Percentiles rank a stretch among this genome's conserved stretches.
These are phyloP conservation scores for Drosophila busckii DNA, from an alignment of 1,140 invertebrate species.

Conservation along the genomic window DNA sequence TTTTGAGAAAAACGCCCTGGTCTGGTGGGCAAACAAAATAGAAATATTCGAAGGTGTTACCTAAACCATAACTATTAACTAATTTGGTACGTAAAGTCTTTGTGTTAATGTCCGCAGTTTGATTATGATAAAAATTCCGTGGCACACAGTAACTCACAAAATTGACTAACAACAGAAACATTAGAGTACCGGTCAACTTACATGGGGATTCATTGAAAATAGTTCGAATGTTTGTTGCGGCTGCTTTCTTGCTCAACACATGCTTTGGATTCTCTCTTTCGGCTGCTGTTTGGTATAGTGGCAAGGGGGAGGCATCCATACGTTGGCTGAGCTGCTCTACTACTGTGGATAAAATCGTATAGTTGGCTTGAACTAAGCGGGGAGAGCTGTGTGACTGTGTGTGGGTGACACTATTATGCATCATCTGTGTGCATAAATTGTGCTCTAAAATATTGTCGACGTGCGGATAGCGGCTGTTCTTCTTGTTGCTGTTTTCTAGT, in stretches of 20 bases:
- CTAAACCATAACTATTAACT: slow-evolving; percentile 74
- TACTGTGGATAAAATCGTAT: slow-evolving; percentile 26
- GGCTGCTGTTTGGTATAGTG: slow-evolving; percentile 10
- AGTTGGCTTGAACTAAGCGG: slow-evolving; percentile 18
- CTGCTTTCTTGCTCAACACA: slow-evolving; percentile 22
- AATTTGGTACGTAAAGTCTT: slow-evolving; percentile 77
- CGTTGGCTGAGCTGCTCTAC: slow-evolving; percentile 65
- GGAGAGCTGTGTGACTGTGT: slow-evolving; percentile 10
- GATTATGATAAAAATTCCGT: slow-evolving; percentile 38
- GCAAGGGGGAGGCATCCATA: slow-evolving; percentile 64
- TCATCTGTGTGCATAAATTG: slow-evolving; percentile 44
- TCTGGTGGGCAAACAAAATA: slow-evolving; percentile 43
- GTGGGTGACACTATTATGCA: slow-evolving; percentile 49
- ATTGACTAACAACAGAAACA: slow-evolving; percentile 59
- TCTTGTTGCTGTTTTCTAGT: slow-evolving; percentile 17
- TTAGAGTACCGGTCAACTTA: slow-evolving; percentile 44
- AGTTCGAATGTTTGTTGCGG: slow-evolving; percentile 20
- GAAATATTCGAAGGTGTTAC: slow-evolving; percentile 52
- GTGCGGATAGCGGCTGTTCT: slow-evolving; percentile 19
- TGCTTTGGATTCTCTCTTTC: slow-evolving; percentile 11
- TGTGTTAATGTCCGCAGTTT: slow-evolving; percentile 60
- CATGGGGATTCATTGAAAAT: slow-evolving; percentile 19
- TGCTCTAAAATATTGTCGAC: slow-evolving; percentile 23
- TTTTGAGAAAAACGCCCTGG: slow-evolving; percentile 33
- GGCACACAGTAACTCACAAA: slow-evolving; percentile 26